Conservation (phyloP, 2,113 vertebrate species). For the Gymnarchus niloticus region DNA sequence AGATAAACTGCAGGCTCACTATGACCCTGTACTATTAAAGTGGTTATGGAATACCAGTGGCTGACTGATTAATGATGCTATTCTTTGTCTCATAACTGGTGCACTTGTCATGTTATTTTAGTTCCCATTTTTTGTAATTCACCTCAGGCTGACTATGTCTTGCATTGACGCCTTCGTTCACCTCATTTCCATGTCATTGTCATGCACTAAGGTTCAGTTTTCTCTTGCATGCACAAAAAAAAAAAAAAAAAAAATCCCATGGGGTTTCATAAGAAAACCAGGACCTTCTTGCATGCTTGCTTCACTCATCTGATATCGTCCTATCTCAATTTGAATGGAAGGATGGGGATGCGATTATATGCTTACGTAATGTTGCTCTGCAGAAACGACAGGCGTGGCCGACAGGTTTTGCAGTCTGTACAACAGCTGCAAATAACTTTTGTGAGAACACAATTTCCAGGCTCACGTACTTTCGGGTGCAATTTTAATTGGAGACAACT, state of each 20-base stretch:
- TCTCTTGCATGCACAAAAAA: not conserved
- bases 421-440: not conserved
- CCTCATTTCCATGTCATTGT: not conserved
- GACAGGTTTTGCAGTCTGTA: not conserved
- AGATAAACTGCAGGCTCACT: not conserved
- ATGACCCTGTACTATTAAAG: not conserved
- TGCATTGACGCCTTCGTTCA: not conserved
- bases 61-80: not conserved
- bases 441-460: not conserved
- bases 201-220: not conserved
- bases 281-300: not conserved
- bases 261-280: not conserved
- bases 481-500: not conserved
- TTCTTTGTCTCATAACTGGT: not conserved
- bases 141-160: not conserved
- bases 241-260: not conserved
- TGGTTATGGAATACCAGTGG: not conserved
- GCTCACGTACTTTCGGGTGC: not conserved
- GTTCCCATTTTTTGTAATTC: not conserved
- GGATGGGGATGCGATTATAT: not conserved
- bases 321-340: not conserved
- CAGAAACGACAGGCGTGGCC: not conserved
- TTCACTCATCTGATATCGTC: not conserved
- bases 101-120: not conserved
- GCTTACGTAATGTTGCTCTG: not conserved